Base-by-base conservation (phyloP, 1,140 invertebrate species). In the Manduca sexta region DNA sequence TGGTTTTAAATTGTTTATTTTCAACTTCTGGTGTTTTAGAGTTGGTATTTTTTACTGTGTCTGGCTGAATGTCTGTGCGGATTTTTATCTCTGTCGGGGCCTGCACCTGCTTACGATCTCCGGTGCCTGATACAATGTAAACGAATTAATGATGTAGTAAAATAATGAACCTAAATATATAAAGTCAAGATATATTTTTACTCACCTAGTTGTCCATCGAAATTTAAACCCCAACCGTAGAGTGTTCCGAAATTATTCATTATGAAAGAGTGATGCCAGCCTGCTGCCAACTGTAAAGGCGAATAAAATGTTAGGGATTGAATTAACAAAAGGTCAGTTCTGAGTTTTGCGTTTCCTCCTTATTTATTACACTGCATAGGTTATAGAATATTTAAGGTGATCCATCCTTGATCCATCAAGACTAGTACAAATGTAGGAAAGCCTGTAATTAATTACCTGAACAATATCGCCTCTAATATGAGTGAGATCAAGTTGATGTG, bases 241-340 rank as follows among this genome's bases (percentile, higher is more conserved):
- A 82, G n/a, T 0, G 60, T 63, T 5, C 78, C 81, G 3, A 44
- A 38, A 13, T 73, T 72, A 54, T 70, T 64, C 0, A 82, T 31
- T 17, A 84, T 64, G 45, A 70, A 81, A 0, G 81, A 84, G 38
- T 84, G 81, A 50, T 84, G 81, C 81, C 81, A 84, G 2, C 81
- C 81, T 0, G 78, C 81, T 3, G 81, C 56, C 35, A 84, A 26
- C 78, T 84, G 49, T 14, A 72, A 76, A 18, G 49, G 12, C 31
- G 45, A 30, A 16, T 13, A 15, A 38, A 38, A 10, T 26, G 31
- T 13, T 29, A 15, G 33, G 30, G 12, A 29, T 26, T 29, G n/a
- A n/a, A n/a, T n/a, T n/a, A n/a, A n/a, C n/a, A n/a, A n/a, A n/a
- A n/a, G n/a, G n/a, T n/a, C n/a, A n/a, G n/a, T n/a, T n/a, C n/a